Conservation (phyloP, 2,113 vertebrate species). For the Emydura subglobosa region DNA sequence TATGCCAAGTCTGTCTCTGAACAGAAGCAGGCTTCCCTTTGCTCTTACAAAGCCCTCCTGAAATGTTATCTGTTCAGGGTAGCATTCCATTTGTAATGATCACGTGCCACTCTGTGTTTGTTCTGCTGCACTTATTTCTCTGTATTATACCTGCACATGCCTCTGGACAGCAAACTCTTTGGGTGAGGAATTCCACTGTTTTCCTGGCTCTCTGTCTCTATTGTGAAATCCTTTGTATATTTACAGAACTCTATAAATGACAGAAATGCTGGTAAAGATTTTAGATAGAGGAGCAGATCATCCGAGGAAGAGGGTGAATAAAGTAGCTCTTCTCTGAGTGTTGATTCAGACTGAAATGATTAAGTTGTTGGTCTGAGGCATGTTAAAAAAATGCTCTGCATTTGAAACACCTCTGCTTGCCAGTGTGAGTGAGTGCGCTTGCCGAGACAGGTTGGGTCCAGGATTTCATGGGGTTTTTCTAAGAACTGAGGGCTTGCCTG, state of each 20-base stretch:
- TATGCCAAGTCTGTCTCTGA: slow-evolving; percentile 29
- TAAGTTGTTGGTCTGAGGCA: slow-evolving; percentile 44
- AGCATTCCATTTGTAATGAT: slow-evolving; percentile 34
- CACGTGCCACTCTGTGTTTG: slow-evolving; percentile 8
- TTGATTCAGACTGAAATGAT: slow-evolving; percentile 45
- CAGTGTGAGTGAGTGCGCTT: slow-evolving; percentile 22
- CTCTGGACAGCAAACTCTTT: background rate
- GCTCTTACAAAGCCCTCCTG: slow-evolving; percentile 44
- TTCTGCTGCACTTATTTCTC: slow-evolving; percentile 12
- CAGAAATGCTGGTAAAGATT: slow-evolving; percentile 52
- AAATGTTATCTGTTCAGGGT: slow-evolving; percentile 43
- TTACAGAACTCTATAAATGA: background rate
- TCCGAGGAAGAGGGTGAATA: slow-evolving; percentile 49
- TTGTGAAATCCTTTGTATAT: background rate
- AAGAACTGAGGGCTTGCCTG: slow-evolving; percentile 55
- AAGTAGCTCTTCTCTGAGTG: background rate
- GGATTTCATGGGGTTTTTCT: slow-evolving; percentile 47
- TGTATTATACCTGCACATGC: background rate
- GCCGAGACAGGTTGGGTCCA: slow-evolving; percentile 35
- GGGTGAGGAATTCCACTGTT: slow-evolving; percentile 10
- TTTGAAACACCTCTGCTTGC: slow-evolving; percentile 17
- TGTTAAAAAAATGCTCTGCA: slow-evolving; percentile 48
- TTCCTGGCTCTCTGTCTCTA: background rate
- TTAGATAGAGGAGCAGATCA: slow-evolving; percentile 25
- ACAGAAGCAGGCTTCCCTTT: background rate